Conservation (phyloP, 2,888 invertebrate genomes). For the Digitonthophagus gazella region DNA sequence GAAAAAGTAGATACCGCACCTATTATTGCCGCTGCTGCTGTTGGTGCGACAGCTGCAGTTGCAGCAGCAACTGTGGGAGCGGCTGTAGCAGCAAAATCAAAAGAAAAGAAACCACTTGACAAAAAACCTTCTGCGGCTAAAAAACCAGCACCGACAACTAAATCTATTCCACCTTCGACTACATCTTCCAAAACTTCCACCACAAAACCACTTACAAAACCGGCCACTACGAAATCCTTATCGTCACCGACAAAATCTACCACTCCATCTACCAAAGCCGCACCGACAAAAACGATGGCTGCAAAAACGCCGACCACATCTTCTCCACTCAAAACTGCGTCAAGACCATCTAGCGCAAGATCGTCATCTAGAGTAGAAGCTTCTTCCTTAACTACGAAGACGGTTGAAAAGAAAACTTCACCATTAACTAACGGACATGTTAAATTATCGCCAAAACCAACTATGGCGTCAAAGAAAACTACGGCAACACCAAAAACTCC, state of each 20-base stretch:
- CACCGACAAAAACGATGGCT: not conserved
- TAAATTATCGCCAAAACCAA: slow-evolving; percentile 30
- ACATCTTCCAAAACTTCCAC: slow-evolving; percentile 35
- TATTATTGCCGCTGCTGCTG: slow-evolving; percentile 37
- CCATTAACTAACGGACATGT: slow-evolving; percentile 31
- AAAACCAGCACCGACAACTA: slow-evolving; percentile 27
- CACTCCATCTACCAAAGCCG: not conserved
- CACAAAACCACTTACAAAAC: slow-evolving; percentile 30
- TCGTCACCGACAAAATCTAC: slow-evolving; percentile 20
- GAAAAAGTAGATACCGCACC: not conserved
- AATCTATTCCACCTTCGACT: slow-evolving; percentile 29
- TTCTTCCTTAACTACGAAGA: slow-evolving; percentile 20
- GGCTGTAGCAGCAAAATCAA: slow-evolving; percentile 39
- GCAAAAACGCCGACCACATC: not conserved
- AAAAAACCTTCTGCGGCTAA: slow-evolving; percentile 34
- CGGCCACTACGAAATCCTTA: slow-evolving; percentile 19
- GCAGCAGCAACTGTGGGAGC: slow-evolving; percentile 43
- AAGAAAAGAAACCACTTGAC: slow-evolving; percentile 37
- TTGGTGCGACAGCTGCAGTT: slow-evolving; percentile 39
- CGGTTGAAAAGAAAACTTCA: slow-evolving; percentile 30
- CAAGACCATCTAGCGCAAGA: slow-evolving; percentile 16
- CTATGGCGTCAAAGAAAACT: slow-evolving; percentile 26
- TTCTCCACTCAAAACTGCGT: slow-evolving; percentile 11
- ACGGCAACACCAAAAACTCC: slow-evolving; percentile 33
- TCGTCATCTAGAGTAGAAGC: slow-evolving; percentile 8